A percentile compares a stretch with the other conserved stretches of the same genome.
These are phyloP conservation scores for Fragum sueziense DNA, from an alignment of 2,888 invertebrate species.

Conservation along the genomic window DNA sequence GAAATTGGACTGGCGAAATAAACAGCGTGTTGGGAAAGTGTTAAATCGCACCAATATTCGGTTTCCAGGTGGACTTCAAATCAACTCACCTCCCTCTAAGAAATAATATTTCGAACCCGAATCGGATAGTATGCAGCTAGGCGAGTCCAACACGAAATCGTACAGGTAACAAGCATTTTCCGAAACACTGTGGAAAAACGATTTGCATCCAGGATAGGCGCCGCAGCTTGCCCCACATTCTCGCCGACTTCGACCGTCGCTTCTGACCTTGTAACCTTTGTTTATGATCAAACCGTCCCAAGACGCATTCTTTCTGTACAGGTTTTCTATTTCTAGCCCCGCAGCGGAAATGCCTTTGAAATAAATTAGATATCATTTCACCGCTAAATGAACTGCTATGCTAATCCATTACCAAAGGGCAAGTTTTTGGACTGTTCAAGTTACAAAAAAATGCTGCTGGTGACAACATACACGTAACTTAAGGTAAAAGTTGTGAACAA, in stretches of 20 bases:
- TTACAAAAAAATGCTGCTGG: too few relatives aligned
- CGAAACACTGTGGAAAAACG: not conserved
- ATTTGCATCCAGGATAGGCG: not conserved
- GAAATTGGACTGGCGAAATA: too few relatives aligned
- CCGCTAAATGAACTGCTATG: too few relatives aligned
- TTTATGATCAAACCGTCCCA: not conserved
- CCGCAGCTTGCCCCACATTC: not conserved
- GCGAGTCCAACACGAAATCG: not conserved
- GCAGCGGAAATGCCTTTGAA: too few relatives aligned
- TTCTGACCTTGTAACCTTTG: not conserved
- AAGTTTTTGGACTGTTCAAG: too few relatives aligned
- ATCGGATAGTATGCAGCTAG: not conserved
- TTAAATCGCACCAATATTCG: not conserved
- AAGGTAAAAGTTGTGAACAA: too few relatives aligned
- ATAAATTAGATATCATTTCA: too few relatives aligned
- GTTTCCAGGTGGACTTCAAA: not conserved
- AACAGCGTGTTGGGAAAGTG: not conserved
- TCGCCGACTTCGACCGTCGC: not conserved
- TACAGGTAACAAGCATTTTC: not conserved
- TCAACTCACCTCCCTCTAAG: not conserved
- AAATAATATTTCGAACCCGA: constrained; percentile 3
- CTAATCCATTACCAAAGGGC: too few relatives aligned
- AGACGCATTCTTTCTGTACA: not conserved
- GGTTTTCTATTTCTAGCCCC: too few relatives aligned
- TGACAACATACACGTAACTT: too few relatives aligned